Conservation (phyloP, 2,113 vertebrate species). For the Ia io region DNA sequence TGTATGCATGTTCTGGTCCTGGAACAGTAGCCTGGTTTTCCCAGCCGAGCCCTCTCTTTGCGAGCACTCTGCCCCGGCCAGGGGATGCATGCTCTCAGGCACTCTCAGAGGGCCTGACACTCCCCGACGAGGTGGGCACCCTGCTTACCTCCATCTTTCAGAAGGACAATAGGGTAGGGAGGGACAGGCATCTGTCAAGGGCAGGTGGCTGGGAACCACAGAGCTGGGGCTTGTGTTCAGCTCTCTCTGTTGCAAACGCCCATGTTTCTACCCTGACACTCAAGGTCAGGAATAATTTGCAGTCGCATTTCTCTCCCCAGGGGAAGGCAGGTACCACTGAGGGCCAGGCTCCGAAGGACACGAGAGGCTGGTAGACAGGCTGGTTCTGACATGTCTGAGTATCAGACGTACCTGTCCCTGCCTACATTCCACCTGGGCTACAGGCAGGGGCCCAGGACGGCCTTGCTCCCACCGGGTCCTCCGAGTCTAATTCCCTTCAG, state of each 20-base stretch:
- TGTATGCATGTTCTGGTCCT: rapidly evolving
- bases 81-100: not conserved
- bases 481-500: not conserved
- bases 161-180: not conserved
- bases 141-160: not conserved
- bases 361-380: not conserved
- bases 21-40: too few relatives aligned
- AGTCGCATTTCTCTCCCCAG: not conserved
- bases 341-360: not conserved
- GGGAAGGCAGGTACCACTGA: not conserved
- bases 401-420: not conserved
- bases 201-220: not conserved
- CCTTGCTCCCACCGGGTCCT: not conserved
- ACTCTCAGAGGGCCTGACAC: not conserved
- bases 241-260: not conserved
- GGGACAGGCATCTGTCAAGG: not conserved
- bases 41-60: not conserved
- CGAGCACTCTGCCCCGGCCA: not conserved
- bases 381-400: rapidly evolving
- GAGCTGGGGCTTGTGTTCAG: not conserved
- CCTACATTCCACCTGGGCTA: not conserved
- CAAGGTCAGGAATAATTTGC: not conserved
- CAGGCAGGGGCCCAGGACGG: not conserved
- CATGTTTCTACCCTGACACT: not conserved
- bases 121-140: too few relatives aligned